Base-by-base conservation (phyloP, 2,797 vertebrate genomes). In the Ctenopoma multispine region DNA sequence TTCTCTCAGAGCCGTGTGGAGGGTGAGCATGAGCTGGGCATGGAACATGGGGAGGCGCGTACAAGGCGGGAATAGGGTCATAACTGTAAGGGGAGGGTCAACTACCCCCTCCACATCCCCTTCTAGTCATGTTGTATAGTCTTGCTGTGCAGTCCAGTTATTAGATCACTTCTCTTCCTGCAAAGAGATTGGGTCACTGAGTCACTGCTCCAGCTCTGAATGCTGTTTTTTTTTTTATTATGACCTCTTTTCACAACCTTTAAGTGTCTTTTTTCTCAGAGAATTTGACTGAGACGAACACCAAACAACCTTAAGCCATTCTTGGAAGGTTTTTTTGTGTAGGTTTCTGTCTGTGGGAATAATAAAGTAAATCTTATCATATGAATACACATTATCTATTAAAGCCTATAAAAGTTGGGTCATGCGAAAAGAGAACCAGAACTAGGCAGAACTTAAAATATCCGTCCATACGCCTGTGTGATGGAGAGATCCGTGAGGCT, bases 11-110 rank as follows among this genome's bases (percentile, higher is more conserved):
- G 71, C 72, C 69, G 55, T 63, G 56, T 40, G 69, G 62, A 53
- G 48, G 69, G 62, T 50, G 74, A 72, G 76, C 63, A 69, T 69
- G 76, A 76, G 79, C 69, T 31, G 75, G 80, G 63, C 80, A 77
- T 48, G 41, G 63, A 51, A 69, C 23, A 13, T 7, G 1, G 53
- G 59, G 34, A 3, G 3, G 10, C 15, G 29, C 20, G 23, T 49
- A 7, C 23, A 21, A 31, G 48, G 55, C 53, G 40, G 65, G 49
- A 61, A 67, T 38, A 43, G 59, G 64, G 72, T 50, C 69, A 70
- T 75, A 87, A 75, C 74, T 84, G 75, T 65, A 72, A 69, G 44
- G 49, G 64, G 51, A 66, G 68, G 65, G 63, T 64, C 58, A 59
- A 21, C 61, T 41, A 6, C 46, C 46, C 44, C 15, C 34, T 50